Percentiles rank a stretch among this genome's conserved stretches.
These are phyloP conservation scores for Acrocephalus scirpaceus DNA, from an alignment of 2,797 vertebrate genomes.

Conservation along the genomic window DNA sequence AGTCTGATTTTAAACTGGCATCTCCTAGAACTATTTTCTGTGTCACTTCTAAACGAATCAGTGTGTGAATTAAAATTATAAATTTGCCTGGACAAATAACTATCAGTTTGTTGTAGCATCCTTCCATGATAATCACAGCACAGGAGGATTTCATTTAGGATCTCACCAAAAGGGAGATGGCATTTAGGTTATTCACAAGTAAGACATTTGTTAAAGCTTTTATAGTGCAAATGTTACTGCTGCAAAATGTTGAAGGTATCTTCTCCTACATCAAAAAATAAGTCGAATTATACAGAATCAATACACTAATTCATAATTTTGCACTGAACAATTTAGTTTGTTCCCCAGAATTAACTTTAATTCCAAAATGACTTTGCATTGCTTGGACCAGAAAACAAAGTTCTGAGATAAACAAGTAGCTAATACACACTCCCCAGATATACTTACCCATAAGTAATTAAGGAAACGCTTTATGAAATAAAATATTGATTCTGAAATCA, in stretches of 20 bases:
- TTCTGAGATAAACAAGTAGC: not conserved
- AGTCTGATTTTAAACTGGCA: conserved; percentile 2
- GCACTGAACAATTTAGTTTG: not conserved
- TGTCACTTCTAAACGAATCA: not conserved
- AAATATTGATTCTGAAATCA: conserved; percentile 46
- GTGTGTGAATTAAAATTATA: not conserved
- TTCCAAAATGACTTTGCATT: not conserved
- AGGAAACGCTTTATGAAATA: not conserved
- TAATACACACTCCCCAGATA: not conserved
- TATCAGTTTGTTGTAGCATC: not conserved
- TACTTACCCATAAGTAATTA: not conserved
- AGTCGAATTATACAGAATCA: not conserved
- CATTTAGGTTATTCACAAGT: not conserved
- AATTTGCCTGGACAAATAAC: not conserved
- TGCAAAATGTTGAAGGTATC: not conserved
- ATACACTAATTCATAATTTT: not conserved
- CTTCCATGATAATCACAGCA: not conserved
- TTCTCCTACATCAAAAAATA: not conserved
- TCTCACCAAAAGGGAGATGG: not conserved
- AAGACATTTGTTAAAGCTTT: not conserved
- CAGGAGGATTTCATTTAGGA: not conserved
- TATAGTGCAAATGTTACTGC: not conserved
- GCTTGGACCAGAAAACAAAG: not conserved
- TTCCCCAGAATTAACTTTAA: not conserved
- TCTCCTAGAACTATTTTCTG: not conserved